Conservation (phyloP, 2,797 vertebrate species). For the Acropternis orthonyx region DNA sequence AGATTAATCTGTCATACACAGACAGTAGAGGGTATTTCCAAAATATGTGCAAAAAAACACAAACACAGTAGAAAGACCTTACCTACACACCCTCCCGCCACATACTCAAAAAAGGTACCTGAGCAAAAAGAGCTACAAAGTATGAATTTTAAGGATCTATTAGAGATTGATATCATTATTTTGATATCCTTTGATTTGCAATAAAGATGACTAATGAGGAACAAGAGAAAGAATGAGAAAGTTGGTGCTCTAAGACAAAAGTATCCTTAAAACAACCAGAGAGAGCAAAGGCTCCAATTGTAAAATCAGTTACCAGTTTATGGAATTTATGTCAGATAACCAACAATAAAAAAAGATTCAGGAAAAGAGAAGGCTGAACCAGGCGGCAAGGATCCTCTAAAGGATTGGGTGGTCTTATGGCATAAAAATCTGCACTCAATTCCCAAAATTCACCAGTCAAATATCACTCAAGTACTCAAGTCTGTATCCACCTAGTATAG, state of each 20-base stretch:
- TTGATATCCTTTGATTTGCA: background rate
- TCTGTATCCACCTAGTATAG: background rate
- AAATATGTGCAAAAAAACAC: background rate
- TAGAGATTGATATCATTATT: background rate
- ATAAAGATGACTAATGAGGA: background rate
- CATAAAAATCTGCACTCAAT: background rate
- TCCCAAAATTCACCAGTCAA: background rate
- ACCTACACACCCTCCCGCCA: background rate
- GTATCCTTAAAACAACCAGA: background rate
- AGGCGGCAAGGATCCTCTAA: background rate
- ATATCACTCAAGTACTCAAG: background rate
- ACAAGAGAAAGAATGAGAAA: background rate
- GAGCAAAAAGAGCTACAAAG: background rate
- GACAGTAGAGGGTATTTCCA: background rate
- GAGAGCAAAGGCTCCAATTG: background rate
- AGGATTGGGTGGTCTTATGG: rapidly evolving
- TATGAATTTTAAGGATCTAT: background rate
- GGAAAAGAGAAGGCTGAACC: background rate
- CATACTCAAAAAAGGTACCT: background rate
- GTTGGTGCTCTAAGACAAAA: background rate
- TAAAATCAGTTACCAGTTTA: background rate
- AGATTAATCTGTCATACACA: background rate
- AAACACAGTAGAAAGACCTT: background rate
- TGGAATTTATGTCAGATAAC: background rate
- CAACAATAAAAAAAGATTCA: background rate